These are phyloP conservation scores for Rhinolophus ferrumequinum DNA, from an alignment of 2,113 vertebrate genomes.

Conservation along the genomic window DNA sequence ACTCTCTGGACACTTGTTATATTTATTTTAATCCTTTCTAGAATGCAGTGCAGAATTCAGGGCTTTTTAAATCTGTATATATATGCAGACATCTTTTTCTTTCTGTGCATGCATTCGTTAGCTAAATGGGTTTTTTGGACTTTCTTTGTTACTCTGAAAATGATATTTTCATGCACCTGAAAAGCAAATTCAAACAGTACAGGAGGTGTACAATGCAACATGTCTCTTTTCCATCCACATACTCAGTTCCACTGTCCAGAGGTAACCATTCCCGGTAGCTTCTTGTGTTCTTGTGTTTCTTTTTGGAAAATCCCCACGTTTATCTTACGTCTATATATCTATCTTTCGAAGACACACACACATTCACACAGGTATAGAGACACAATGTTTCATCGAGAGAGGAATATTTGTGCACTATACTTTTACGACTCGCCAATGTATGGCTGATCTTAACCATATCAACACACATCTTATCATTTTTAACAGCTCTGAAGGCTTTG, in stretches of 20 bases:
- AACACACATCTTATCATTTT: background rate
- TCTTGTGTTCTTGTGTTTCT: background rate
- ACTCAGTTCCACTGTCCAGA: background rate
- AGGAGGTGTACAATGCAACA: too few species aligned
- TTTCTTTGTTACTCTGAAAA: background rate
- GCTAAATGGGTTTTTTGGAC: background rate
- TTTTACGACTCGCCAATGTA: background rate
- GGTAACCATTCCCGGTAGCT: background rate
- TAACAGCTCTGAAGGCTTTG: background rate
- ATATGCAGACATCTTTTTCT: background rate
- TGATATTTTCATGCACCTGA: background rate
- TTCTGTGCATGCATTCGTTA: background rate
- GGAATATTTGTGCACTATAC: background rate
- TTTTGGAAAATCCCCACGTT: background rate
- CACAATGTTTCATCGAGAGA: background rate
- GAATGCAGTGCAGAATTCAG: background rate
- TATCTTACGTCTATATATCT: background rate
- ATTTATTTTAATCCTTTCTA: constrained; percentile 62
- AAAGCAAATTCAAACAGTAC: background rate
- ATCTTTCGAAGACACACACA: background rate
- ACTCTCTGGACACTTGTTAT: background rate
- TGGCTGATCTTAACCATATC: too few species aligned
- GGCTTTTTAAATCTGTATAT: background rate
- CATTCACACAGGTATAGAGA: background rate
- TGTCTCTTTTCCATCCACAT: background rate